Evolutionary conservation across 2,113 vertebrate species (phyloP).

Genomic region (Bufo gargarizans): DNA sequence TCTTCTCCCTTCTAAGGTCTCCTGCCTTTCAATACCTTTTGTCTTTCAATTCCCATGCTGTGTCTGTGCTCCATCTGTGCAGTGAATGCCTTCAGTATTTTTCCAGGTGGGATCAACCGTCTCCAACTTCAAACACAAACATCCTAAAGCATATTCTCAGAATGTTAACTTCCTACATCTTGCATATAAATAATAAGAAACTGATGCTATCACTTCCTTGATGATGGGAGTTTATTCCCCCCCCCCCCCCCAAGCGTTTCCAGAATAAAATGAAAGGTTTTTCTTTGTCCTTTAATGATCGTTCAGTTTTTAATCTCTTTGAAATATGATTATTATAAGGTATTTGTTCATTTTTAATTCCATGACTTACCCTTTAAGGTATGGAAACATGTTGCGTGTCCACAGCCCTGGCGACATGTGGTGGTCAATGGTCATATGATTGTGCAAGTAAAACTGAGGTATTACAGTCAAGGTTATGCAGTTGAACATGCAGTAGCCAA

Average conservation of each 20-base stretch:
- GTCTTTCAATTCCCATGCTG: constrained; percentile 31
- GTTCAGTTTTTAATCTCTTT: background rate
- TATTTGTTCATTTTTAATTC: background rate
- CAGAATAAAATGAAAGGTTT: background rate
- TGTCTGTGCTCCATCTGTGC: constrained; percentile 48
- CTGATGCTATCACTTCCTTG: background rate
- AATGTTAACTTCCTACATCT: constrained; percentile 17
- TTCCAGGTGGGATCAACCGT: constrained; percentile 40
- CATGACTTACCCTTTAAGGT: background rate
- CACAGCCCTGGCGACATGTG: no score
- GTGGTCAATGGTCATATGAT: no score
- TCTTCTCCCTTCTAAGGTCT: constrained; percentile 36
- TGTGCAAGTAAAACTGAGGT: no score
- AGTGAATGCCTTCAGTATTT: constrained; percentile 40
- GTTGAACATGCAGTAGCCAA: no score
- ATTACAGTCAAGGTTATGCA: no score
- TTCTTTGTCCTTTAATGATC: background rate
- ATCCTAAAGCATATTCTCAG: constrained; percentile 34
- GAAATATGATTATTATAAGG: background rate
- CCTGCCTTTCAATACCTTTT: constrained; percentile 51
- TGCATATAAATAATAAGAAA: constrained; percentile 48
- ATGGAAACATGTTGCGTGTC: no score
- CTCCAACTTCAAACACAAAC: constrained; percentile 45
- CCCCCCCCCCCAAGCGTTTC: background rate
- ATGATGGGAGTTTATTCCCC: background rate